A percentile compares a stretch with the other conserved stretches of the same genome.
Evolutionary conservation across 2,797 vertebrate species (phyloP).

Genomic region (Dicrostonyx torquatus): DNA sequence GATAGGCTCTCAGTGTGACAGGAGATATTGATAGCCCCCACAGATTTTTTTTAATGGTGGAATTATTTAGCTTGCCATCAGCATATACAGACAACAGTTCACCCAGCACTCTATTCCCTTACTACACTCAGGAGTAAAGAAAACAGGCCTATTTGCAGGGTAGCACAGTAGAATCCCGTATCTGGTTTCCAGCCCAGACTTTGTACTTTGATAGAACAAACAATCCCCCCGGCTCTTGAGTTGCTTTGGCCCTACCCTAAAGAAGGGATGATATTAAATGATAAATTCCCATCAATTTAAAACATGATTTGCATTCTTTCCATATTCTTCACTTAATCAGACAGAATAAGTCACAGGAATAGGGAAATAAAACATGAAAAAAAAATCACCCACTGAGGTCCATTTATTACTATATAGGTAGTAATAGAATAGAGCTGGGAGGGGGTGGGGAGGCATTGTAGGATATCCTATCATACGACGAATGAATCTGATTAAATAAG

Average conservation of each 20-base stretch:
- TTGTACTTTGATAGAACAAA: background rate
- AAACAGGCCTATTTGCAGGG: background rate
- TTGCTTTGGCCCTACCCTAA: background rate
- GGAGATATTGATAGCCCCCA: background rate
- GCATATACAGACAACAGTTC: background rate
- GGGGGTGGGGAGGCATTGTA: background rate
- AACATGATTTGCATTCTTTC: background rate
- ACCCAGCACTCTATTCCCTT: background rate
- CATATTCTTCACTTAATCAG: slow-evolving; percentile 2
- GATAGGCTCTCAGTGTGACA: background rate
- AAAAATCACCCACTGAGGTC: background rate
- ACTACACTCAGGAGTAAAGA: background rate
- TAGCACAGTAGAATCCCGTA: background rate
- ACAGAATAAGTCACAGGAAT: background rate
- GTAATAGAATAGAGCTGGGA: background rate
- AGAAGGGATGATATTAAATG: background rate
- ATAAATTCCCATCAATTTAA: background rate
- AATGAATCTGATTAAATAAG: background rate
- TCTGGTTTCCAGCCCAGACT: background rate
- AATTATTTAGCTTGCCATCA: background rate
- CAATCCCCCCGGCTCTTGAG: background rate
- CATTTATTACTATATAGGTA: background rate
- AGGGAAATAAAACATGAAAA: background rate
- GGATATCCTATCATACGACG: background rate
- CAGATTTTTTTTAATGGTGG: background rate